Evolutionary conservation across 2,113 vertebrate species (phyloP).

Genomic region (Axis porcinus): DNA sequence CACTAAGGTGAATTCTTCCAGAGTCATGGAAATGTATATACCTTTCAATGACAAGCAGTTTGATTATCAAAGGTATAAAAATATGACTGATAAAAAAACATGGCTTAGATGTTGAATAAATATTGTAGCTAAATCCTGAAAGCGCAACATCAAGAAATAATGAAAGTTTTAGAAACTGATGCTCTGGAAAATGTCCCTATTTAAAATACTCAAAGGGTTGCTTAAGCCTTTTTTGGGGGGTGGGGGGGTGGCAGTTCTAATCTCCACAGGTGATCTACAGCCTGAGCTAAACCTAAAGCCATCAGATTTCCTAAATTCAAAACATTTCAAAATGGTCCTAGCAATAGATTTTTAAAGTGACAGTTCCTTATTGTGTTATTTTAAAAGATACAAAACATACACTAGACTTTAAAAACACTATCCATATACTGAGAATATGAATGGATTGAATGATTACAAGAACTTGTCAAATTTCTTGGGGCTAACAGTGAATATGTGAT

Average conservation of each 20-base stretch:
- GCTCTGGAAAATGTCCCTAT: conserved; percentile 47
- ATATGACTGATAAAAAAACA: conserved; percentile 30
- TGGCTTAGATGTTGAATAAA: conserved; percentile 40
- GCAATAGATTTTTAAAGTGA: background rate
- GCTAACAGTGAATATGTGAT: background rate
- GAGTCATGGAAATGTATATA: background rate
- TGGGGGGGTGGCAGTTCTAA: background rate
- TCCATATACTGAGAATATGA: background rate
- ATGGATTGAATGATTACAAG: background rate
- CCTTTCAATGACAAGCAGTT: conserved; percentile 25
- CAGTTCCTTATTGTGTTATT: background rate
- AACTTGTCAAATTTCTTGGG: conserved; percentile 9
- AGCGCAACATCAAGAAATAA: conserved; percentile 41
- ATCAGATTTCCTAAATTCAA: conserved; percentile 14
- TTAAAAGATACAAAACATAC: background rate
- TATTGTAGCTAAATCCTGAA: conserved; percentile 46
- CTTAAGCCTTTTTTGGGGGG: background rate
- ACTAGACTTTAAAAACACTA: background rate
- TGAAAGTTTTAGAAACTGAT: conserved; percentile 49
- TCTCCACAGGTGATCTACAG: conserved; percentile 30
- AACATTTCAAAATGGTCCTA: conserved; percentile 40
- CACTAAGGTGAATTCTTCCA: conserved; percentile 1
- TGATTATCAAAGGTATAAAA: conserved; percentile 49
- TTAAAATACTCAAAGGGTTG: conserved; percentile 44
- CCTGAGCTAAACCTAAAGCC: background rate